These are phyloP conservation scores for Oceanites oceanicus DNA, from an alignment of 2,113 vertebrate genomes.

Conservation along the genomic window DNA sequence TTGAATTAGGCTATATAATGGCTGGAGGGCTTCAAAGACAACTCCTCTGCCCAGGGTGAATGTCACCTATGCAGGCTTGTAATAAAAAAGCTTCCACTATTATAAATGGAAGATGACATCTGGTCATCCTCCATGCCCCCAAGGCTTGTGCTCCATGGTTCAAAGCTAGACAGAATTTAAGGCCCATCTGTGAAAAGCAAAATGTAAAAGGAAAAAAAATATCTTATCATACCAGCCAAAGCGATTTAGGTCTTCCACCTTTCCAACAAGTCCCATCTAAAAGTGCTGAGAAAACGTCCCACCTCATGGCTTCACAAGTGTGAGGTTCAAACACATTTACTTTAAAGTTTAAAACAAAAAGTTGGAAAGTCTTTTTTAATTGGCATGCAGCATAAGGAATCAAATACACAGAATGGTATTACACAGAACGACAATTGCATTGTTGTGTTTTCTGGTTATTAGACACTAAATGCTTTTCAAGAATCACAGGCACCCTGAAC, in stretches of 20 bases:
- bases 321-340: slow-evolving; percentile 59
- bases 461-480: slow-evolving; percentile 69
- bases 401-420: slow-evolving; percentile 28
- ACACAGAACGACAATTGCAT: slow-evolving; percentile 60
- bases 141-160: slow-evolving; percentile 65
- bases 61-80: slow-evolving; percentile 48
- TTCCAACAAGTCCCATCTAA: slow-evolving; percentile 41
- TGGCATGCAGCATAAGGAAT: slow-evolving; percentile 67
- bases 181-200: slow-evolving; percentile 63
- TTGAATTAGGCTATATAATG: not conserved
- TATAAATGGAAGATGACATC: slow-evolving; percentile 16
- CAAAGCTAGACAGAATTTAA: slow-evolving; percentile 67
- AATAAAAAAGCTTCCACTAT: slow-evolving; percentile 44
- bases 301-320: slow-evolving; percentile 62
- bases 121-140: slow-evolving; percentile 42
- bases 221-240: slow-evolving; percentile 51
- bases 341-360: slow-evolving; percentile 26
- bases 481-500: slow-evolving; percentile 72
- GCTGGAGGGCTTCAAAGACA: slow-evolving; percentile 34
- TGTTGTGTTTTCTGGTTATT: slow-evolving; percentile 65
- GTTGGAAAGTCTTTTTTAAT: slow-evolving; percentile 55
- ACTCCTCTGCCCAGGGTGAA: slow-evolving; percentile 36
- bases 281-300: slow-evolving; percentile 61
- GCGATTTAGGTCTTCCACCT: slow-evolving; percentile 37
- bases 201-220: not conserved